Percentiles rank a stretch among this genome's conserved stretches.
Conservation (phyloP, 2,797 vertebrate genomes). For the Macroramphosus scolopax region DNA sequence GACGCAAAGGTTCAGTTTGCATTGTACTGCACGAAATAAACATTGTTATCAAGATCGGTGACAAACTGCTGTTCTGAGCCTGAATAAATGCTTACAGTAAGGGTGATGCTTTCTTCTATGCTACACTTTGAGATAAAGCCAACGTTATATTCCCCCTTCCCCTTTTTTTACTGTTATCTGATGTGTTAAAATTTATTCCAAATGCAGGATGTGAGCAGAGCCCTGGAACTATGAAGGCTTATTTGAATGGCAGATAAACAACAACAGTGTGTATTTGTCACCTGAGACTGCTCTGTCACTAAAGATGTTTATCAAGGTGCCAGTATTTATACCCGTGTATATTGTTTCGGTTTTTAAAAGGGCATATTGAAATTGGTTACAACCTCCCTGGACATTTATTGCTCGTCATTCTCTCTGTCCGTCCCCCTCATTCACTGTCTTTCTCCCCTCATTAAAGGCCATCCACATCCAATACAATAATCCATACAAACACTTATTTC, state of each 20-base stretch:
- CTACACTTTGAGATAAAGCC: too few relatives aligned
- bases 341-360: constrained; percentile 18
- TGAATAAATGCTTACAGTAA: too few relatives aligned
- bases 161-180: background rate
- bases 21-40: too few relatives aligned
- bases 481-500: constrained; percentile 58
- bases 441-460: constrained; percentile 42
- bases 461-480: constrained; percentile 43
- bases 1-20: too few relatives aligned
- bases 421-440: constrained; percentile 2
- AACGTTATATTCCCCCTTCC: too few relatives aligned
- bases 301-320: constrained; percentile 13
- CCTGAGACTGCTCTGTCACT: constrained; percentile 7
- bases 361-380: constrained; percentile 6
- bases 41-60: too few relatives aligned
- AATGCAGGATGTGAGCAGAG: background rate
- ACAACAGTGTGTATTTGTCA: constrained; percentile 17
- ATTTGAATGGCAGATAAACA: constrained; percentile 12
- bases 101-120: too few relatives aligned
- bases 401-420: constrained; percentile 6
- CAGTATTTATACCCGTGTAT: constrained; percentile 15
- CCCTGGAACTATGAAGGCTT: background rate
- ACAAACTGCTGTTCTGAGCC: too few relatives aligned
- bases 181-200: constrained; percentile 2
- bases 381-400: constrained; percentile 10